phyloP scores from a whole-genome alignment of 2,113 vertebrate species.

The Romanogobio albipinnatus region DNA sequence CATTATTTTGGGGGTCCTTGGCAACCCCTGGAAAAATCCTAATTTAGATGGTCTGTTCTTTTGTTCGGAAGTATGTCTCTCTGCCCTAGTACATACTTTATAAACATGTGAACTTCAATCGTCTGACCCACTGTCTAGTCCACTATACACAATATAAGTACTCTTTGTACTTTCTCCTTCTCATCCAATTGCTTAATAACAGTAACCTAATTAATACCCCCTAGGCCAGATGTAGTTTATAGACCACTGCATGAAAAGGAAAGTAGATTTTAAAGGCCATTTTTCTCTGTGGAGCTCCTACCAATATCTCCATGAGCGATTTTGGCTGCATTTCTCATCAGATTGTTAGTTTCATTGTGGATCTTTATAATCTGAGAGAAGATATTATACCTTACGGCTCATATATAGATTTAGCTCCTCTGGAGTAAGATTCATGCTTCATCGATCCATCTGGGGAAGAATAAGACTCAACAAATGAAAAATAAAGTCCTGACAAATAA shows the following conservation, averaged over 20 bases:
- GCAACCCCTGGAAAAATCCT: background rate
- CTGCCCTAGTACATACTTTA: background rate
- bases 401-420: conserved; percentile 48
- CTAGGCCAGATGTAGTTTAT: conserved; percentile 20
- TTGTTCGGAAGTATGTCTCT: background rate
- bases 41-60: background rate
- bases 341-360: conserved; percentile 33
- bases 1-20: background rate
- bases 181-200: conserved; percentile 57
- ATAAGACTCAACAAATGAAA: conserved; percentile 53
- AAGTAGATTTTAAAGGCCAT: conserved; percentile 33
- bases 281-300: conserved; percentile 37
- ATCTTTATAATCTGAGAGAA: conserved; percentile 28
- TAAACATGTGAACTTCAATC: background rate
- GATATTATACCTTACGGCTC: conserved; percentile 42
- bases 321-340: conserved; percentile 35
- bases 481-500: conserved; percentile 46
- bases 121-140: background rate
- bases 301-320: conserved; percentile 18
- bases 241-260: background rate
- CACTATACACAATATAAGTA: background rate
- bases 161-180: conserved; percentile 48
- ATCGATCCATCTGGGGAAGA: conserved; percentile 45
- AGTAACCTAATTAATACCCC: conserved; percentile 62
- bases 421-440: conserved; percentile 12